phyloP scores from a whole-genome alignment of 2,888 invertebrate genomes.

The Amiota minor region DNA sequence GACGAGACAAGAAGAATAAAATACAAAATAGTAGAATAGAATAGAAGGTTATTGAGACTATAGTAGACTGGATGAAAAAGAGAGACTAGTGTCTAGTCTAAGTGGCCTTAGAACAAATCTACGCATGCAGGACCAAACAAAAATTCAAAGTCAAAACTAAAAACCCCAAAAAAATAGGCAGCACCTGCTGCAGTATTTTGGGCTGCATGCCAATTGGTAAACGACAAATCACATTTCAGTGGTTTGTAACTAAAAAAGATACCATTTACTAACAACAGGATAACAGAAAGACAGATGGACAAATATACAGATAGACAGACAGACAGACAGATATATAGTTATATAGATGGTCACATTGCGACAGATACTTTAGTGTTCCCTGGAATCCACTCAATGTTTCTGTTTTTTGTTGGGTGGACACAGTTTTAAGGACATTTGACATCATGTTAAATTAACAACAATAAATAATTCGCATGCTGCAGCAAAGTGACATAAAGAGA shows the following conservation, averaged over 20 bases:
- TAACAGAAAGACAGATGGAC: neutral
- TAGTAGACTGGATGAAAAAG: too few species aligned
- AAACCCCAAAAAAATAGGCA: too few species aligned
- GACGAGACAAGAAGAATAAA: too few species aligned
- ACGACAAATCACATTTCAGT: neutral
- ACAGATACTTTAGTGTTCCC: neutral
- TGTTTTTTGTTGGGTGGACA: neutral
- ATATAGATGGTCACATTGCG: too few species aligned
- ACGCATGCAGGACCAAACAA: too few species aligned
- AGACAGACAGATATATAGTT: constrained; percentile 6
- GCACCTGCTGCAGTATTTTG: too few species aligned
- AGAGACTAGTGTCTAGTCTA: too few species aligned
- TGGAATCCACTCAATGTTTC: neutral
- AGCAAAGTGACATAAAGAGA: neutral
- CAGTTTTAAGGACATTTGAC: constrained; percentile 17
- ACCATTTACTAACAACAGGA: neutral
- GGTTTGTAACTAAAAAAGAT: neutral
- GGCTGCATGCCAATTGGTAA: neutral
- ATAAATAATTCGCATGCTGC: constrained; percentile 12
- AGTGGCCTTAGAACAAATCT: too few species aligned
- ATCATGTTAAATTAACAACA: constrained; percentile 1
- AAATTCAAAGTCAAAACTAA: too few species aligned
- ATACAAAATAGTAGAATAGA: too few species aligned
- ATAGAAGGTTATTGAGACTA: too few species aligned
- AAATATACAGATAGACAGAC: neutral